Percentiles rank a stretch among this genome's conserved stretches.
These are phyloP conservation scores for Taurulus bubalis DNA, from an alignment of 2,113 vertebrate genomes.

Conservation along the genomic window DNA sequence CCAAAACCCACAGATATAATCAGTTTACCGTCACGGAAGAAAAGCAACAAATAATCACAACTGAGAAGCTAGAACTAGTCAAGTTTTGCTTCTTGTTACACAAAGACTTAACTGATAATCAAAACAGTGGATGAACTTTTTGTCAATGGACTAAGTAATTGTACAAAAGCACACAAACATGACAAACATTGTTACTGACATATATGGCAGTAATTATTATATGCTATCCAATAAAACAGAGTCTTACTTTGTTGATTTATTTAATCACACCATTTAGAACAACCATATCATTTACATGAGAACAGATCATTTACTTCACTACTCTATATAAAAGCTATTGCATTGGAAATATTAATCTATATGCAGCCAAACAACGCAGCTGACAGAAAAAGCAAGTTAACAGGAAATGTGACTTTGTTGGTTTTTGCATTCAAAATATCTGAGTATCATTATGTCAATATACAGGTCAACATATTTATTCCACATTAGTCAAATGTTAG, in stretches of 20 bases:
- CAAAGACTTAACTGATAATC: neutral
- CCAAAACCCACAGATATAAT: neutral
- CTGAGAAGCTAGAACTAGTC: neutral
- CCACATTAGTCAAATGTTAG: conserved; percentile 86
- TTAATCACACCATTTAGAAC: conserved; percentile 55
- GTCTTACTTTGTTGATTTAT: conserved; percentile 52
- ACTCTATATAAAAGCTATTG: conserved; percentile 33
- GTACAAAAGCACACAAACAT: neutral
- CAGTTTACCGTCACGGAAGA: neutral
- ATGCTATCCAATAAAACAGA: neutral
- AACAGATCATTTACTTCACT: conserved; percentile 6
- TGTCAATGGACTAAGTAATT: neutral
- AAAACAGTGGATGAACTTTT: neutral
- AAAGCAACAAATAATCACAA: neutral
- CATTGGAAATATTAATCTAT: conserved; percentile 48
- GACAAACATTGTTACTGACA: neutral
- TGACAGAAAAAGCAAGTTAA: neutral
- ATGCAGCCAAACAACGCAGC: neutral
- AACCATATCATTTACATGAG: conserved; percentile 36
- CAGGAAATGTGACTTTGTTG: neutral
- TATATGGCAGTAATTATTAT: neutral
- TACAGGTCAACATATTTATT: neutral
- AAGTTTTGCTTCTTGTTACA: neutral
- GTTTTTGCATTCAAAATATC: neutral
- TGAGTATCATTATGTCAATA: neutral